A percentile compares a stretch with the other conserved stretches of the same genome.
phyloP scores from a whole-genome alignment of 2,113 vertebrate species.

The Channa argus region DNA sequence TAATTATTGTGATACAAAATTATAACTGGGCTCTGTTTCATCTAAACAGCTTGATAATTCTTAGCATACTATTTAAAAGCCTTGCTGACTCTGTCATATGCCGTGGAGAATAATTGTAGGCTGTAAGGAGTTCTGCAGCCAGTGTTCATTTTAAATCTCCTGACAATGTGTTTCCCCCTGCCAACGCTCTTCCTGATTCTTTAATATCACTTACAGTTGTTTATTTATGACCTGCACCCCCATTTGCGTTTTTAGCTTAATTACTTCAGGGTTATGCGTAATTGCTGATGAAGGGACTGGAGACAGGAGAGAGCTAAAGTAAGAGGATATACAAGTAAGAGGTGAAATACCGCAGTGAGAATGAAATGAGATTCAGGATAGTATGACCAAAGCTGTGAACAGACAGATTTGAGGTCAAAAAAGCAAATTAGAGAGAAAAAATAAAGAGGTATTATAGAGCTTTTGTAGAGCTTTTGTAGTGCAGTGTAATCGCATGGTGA shows the following conservation, averaged over 20 bases:
- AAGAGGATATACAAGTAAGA: conserved; percentile 11
- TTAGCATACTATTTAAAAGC: not conserved
- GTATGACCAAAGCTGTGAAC: not conserved
- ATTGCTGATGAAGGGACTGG: conserved; percentile 46
- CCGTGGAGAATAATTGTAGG: conserved; percentile 18
- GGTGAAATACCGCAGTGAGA: not conserved
- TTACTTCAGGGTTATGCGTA: conserved; percentile 58
- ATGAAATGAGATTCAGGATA: not conserved
- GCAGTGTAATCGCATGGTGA: conserved; percentile 12
- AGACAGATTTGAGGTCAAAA: not conserved
- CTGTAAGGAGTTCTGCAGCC: conserved; percentile 44
- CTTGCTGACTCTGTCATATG: not conserved
- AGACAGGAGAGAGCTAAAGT: conserved; percentile 22
- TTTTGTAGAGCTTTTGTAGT: not conserved
- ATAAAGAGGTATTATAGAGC: not conserved
- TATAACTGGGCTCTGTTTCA: not conserved
- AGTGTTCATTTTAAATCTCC: conserved; percentile 50
- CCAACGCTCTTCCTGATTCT: conserved; percentile 44
- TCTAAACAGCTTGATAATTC: not conserved
- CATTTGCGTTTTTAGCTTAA: conserved; percentile 67
- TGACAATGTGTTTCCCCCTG: conserved; percentile 56
- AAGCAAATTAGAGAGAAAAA: not conserved
- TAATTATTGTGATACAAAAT: not conserved
- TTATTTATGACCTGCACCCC: conserved; percentile 60
- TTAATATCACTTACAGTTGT: conserved; percentile 69